Evolutionary conservation across 1,140 invertebrate species (phyloP).

Genomic region (Papilio xuthus): DNA sequence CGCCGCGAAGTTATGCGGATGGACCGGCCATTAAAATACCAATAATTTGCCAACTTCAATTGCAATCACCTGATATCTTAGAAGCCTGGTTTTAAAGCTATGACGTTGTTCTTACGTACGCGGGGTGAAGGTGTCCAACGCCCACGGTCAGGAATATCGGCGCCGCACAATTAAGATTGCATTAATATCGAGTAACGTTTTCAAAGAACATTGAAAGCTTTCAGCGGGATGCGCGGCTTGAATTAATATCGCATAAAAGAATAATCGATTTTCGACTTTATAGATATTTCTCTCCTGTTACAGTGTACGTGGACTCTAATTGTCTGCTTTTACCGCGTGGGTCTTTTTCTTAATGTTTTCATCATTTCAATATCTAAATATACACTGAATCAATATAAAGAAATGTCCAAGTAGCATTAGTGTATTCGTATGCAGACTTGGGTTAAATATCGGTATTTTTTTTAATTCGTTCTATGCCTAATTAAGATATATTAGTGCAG

Average conservation of each 20-base stretch:
- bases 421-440: no score
- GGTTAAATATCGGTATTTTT: no score
- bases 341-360: no score
- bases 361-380: no score
- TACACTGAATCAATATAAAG: no score
- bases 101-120: constrained; percentile 58
- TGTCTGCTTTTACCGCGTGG: no score
- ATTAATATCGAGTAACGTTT: neutral
- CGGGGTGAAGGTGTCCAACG: constrained; percentile 31
- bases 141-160: constrained; percentile 1
- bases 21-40: constrained; percentile 71
- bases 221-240: neutral
- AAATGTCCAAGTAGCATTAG: no score
- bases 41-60: constrained; percentile 69
- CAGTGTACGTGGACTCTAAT: no score
- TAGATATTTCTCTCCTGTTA: neutral
- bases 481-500: no score
- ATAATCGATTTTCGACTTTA: neutral
- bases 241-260: neutral
- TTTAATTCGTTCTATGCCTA: no score
- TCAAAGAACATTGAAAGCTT: constrained; percentile 16
- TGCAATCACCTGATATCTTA: constrained; percentile 59
- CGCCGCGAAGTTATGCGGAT: constrained; percentile 72
- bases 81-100: constrained; percentile 57
- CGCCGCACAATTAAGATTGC: constrained; percentile 3